Evolutionary conservation across 2,888 invertebrate species (phyloP), one percentile per base, ranked within the genome.

Genomic region (Trachelus stipa): DNA sequence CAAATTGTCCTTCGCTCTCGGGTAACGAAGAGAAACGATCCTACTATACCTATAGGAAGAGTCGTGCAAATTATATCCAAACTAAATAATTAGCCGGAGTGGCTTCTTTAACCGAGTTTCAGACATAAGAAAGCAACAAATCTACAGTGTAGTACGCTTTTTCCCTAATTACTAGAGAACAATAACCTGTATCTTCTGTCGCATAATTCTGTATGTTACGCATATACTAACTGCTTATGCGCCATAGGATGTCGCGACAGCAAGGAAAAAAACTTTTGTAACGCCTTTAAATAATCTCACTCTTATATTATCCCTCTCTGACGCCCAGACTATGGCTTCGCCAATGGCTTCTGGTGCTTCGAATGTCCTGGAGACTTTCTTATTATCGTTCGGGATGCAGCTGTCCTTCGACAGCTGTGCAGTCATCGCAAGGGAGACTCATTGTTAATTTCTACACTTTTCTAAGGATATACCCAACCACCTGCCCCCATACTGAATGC

Each of bases 391-490:
- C 74, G 35, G 30, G 74, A 86, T 79, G 89, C 89, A 89, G 88
- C 88, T 89, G 88, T 88, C 85, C 81, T 79, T 79, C 81, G 84
- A 84, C 88, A 89, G 88, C 87, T 89, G 88, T 85, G 79, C 81
- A 81, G 82, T 82, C 79, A 30, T 40, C 84, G 80, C 83, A 82
- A 82, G 56, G 56, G 81, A 80, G 84, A 81, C 88, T 79, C 79
- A 30, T 87, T 80, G 87, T 86, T 87, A 86, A 86, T 85, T 76
- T 84, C 85, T 85, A 84, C 83, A 74, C 86, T 85, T 85, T 81
- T 77, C 80, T 77, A 82, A 79, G 80, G 73, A 74, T 56, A 77
- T 71, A 82, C 83, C 81, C 83, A 76, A 81, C 80, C 87, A 87
- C 86, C 87, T 87, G 87, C 84, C 83, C 34, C 34, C n/a, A 31